These are phyloP conservation scores for Clusia tigrina DNA, from an alignment of 2,888 invertebrate genomes.

Conservation along the genomic window DNA sequence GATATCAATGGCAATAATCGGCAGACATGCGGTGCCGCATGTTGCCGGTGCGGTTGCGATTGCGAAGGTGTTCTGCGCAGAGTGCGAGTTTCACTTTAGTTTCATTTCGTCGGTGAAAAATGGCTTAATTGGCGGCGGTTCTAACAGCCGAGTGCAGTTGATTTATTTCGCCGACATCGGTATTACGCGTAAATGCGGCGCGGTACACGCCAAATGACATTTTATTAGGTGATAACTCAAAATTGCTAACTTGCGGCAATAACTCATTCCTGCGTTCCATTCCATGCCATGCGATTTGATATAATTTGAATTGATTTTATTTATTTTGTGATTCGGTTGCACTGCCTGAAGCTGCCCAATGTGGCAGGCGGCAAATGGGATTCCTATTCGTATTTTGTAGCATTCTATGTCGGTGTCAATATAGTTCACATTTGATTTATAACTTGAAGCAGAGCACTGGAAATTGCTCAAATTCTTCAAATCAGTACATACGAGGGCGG, in stretches of 20 bases:
- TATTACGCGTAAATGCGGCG: neutral
- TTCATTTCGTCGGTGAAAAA: neutral
- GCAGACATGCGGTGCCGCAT: neutral
- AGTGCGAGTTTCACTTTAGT: neutral
- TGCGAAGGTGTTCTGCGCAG: neutral
- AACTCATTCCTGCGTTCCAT: neutral
- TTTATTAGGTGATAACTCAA: conserved; percentile 57
- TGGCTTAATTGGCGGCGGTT: neutral
- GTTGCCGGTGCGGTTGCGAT: neutral
- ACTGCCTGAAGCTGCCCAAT: no score
- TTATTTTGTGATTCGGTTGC: neutral
- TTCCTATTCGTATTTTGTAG: no score
- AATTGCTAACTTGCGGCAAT: conserved; percentile 36
- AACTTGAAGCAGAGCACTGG: no score
- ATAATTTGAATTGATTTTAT: neutral
- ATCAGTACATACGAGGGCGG: no score
- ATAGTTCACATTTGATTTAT: no score
- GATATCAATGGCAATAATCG: conserved; percentile 31
- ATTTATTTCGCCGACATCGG: neutral
- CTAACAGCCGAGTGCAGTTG: neutral
- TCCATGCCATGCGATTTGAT: neutral
- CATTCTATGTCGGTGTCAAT: no score
- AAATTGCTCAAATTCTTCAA: no score
- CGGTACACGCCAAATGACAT: conserved; percentile 39
- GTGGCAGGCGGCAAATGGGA: no score